Base-by-base conservation (phyloP, 2,113 vertebrate species). In the Lepisosteus osseus region DNA sequence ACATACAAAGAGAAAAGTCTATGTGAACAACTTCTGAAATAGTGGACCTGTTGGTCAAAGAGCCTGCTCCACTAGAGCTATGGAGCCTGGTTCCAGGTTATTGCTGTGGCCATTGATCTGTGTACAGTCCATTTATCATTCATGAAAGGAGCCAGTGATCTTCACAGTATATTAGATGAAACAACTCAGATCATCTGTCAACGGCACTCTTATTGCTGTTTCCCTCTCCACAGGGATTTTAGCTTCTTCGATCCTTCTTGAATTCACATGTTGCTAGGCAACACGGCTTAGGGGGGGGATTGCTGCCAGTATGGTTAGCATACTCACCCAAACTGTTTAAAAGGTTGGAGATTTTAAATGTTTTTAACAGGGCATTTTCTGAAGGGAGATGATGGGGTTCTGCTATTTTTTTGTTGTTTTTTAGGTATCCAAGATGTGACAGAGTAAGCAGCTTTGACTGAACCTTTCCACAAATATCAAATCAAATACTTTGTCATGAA, bases 111-210 rank as follows among this genome's bases (percentile, higher is more conserved):
- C 92, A 94, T 94, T 94, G 93, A 94, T 94, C 92, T 95, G 92
- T 92, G 89, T 92, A 90, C 88, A 91, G 92, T 91, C 89, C 91
- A 94, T 95, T 95, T 93, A 94, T 95, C 94, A 95, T 95, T 94
- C 93, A 94, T 93, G 90, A 94, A 94, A 94, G 91, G 91, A 94
- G 92, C 90, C 91, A 90, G 93, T 94, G 93, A 95, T 95, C 93
- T 93, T 95, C 94, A 94, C 93, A 95, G 93, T 95, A 88, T 94
- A 95, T 95, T 93, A 95, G 92, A 94, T 94, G 92, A 93, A 95
- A 95, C 93, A 94, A 93, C 92, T 93, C 89, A 90, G 91, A 94
- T 95, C 91, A 94, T 95, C 93, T 94, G 92, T 95, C 93, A 95
- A 90, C 87, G 85, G 90, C 88, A 87, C 89, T 93, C 92, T 94